Evolutionary conservation across 2,888 invertebrate species (phyloP).

Genomic region (Amorpha juglandis): DNA sequence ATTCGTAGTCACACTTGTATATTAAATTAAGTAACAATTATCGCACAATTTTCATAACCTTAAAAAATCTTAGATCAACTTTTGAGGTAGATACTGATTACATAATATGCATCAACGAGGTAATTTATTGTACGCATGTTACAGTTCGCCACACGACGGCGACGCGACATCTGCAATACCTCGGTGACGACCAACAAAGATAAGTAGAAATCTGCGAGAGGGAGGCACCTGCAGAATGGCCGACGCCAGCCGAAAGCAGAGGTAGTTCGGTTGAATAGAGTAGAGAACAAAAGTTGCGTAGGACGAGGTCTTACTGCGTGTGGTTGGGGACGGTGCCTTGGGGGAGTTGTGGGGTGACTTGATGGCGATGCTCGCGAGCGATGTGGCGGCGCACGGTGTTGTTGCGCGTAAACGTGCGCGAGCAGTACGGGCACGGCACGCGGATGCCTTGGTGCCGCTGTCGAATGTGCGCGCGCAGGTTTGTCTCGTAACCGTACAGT

Average conservation of each 20-base stretch:
- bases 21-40: conserved; percentile 82
- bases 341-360: conserved; percentile 86
- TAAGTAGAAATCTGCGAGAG: conserved; percentile 29
- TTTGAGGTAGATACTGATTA: conserved; percentile 81
- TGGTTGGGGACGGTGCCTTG: conserved; percentile 86
- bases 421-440: conserved; percentile 95
- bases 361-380: conserved; percentile 94
- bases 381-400: conserved; percentile 96
- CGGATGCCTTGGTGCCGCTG: conserved; percentile 96
- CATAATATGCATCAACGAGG: conserved; percentile 81
- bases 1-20: conserved; percentile 74
- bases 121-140: conserved; percentile 75
- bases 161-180: conserved; percentile 41
- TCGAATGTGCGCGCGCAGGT: conserved; percentile 94
- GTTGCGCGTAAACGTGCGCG: conserved; percentile 95
- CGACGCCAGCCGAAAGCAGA: conserved; percentile 61
- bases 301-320: conserved; percentile 80
- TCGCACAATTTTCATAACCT: conserved; percentile 76
- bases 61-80: conserved; percentile 82
- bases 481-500: conserved; percentile 96
- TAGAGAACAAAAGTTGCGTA: conserved; percentile 44
- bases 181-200: conserved; percentile 39
- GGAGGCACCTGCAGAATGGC: conserved; percentile 35
- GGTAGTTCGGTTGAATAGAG: conserved; percentile 72
- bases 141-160: conserved; percentile 51